These are phyloP conservation scores for Momotus momota DNA, from an alignment of 2,797 vertebrate species.

Conservation along the genomic window DNA sequence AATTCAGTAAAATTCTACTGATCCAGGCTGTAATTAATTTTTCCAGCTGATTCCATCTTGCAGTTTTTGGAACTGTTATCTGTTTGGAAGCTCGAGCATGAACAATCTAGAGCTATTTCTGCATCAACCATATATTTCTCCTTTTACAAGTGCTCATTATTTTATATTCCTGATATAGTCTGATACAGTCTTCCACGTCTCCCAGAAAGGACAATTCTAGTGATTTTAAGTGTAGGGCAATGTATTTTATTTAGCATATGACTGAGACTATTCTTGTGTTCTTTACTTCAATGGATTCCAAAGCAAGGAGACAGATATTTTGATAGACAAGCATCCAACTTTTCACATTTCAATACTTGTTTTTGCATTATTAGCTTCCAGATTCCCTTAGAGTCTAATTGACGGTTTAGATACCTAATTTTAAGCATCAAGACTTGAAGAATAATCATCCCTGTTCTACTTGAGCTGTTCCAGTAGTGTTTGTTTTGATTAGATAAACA, in stretches of 20 bases:
- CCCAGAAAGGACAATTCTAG: background rate
- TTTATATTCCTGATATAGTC: background rate
- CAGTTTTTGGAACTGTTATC: background rate
- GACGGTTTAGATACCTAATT: slow-evolving; percentile 27
- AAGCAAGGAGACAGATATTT: background rate
- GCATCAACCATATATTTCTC: background rate
- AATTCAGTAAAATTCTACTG: background rate
- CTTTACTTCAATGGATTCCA: background rate
- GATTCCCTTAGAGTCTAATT: background rate
- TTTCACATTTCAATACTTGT: background rate
- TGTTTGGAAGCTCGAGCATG: background rate
- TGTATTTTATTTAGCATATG: background rate
- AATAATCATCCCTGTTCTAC: slow-evolving; percentile 5
- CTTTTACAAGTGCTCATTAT: background rate
- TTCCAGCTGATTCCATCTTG: background rate
- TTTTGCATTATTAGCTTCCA: background rate
- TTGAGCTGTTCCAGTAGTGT: background rate
- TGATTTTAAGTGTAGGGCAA: background rate
- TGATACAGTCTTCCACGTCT: background rate
- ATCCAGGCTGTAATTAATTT: background rate
- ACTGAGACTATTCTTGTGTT: background rate
- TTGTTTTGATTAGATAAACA: slow-evolving; percentile 57
- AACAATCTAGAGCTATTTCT: background rate
- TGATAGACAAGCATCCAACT: background rate
- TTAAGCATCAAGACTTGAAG: background rate